Evolutionary conservation across 2,113 vertebrate species (phyloP), one percentile per base, ranked within the genome.

Genomic region (Sceloporus undulatus): DNA sequence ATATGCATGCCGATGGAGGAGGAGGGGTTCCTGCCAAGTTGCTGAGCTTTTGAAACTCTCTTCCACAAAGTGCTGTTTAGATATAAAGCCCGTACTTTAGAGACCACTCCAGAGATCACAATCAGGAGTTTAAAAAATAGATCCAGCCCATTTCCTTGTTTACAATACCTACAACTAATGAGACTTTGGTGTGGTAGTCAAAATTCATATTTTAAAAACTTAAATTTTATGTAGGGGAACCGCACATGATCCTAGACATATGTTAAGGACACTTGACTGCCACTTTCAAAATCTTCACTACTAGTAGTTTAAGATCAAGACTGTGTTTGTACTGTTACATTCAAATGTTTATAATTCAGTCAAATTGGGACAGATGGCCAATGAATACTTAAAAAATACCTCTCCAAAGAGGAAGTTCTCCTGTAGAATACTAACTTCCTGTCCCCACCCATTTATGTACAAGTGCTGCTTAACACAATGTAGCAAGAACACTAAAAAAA

Each of bases 381-480:
- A 71, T 84, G 38, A 42, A 48, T 62, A 75, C 5, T 75, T 54
- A 88, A 2, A 54, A 79, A 82, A 25, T 19, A 62, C 27, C 75
- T 9, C 14, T 91, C 81, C 80, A 38, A 54, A 85, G 38, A 59
- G 77, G 65, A 78, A 84, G 77, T 71, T 38, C 87, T 42, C 91
- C 59, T 86, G 27, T 16, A 87, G 91, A 91, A 92, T 71, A 74
- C 40, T 82, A 82, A 75, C 79, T 85, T 76, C 70, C 78, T 80
- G 68, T 40, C 52, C n/a, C 56, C 56, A 81, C 70, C 62, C 84
- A 76, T 82, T 85, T 80, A 48, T 85, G 70, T 76, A 5, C 29
- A 52, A 84, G 34, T 40, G 13, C 56, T 68, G 34, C 27, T 82
- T 23, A 75, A 85, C 34, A 42, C 34, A 48, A 68, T 29, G n/a